These are phyloP conservation scores for Oncorhynchus mykiss DNA, from an alignment of 2,113 vertebrate species.

Conservation along the genomic window DNA sequence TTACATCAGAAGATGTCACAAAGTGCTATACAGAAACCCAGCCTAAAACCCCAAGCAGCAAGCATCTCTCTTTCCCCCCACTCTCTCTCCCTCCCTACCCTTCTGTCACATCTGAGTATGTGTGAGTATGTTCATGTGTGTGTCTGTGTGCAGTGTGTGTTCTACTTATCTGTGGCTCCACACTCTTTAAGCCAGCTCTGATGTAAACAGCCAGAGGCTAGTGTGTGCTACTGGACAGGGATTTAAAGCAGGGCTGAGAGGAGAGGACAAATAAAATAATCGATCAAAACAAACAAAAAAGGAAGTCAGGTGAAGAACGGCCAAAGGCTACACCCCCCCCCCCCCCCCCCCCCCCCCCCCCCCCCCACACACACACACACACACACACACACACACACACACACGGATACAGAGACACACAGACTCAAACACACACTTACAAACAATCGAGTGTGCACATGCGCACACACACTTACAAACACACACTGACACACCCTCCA, in stretches of 20 bases:
- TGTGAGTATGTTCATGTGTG: too few relatives aligned
- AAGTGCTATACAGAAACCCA: too few relatives aligned
- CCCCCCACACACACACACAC: too few relatives aligned
- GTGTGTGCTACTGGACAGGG: not conserved
- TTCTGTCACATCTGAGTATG: too few relatives aligned
- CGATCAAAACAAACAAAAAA: not conserved
- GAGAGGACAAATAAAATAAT: not conserved
- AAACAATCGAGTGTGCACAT: not conserved
- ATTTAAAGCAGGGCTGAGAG: slow-evolving; percentile 1
- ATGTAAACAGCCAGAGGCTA: not conserved
- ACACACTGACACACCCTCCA: too few relatives aligned
- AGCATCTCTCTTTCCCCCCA: not conserved
- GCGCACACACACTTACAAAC: not conserved
- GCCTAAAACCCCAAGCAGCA: too few relatives aligned
- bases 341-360: not conserved
- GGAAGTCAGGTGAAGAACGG: not conserved
- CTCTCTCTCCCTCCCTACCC: not conserved
- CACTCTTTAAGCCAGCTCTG: not conserved
- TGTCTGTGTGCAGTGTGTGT: too few relatives aligned
- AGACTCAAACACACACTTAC: not conserved
- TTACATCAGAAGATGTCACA: too few relatives aligned
- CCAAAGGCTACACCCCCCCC: not conserved
- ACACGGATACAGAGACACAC: not conserved
- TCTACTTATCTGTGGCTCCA: too few relatives aligned
- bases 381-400: not conserved